phyloP scores from a whole-genome alignment of 2,888 invertebrate species.

The Caradrina clavipalpis region DNA sequence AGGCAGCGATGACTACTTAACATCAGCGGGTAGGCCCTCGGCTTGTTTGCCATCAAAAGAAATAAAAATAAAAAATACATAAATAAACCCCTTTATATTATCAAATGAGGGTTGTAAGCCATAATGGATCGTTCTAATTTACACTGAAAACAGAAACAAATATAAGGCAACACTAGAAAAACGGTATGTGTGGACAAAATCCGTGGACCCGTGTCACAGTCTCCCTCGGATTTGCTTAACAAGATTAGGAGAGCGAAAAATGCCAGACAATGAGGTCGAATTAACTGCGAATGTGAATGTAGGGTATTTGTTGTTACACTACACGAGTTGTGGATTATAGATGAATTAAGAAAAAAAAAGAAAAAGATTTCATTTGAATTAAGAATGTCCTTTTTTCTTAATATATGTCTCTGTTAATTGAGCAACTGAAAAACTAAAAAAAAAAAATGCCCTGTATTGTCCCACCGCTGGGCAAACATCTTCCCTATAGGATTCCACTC shows the following conservation, averaged over 20 bases:
- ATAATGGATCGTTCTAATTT: slow-evolving; percentile 47
- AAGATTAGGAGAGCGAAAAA: slow-evolving; percentile 86
- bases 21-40: too few relatives aligned
- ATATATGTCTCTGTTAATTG: neutral
- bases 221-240: slow-evolving; percentile 84
- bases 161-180: slow-evolving; percentile 55
- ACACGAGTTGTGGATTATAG: slow-evolving; percentile 14
- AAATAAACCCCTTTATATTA: slow-evolving; percentile 22
- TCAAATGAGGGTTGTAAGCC: slow-evolving; percentile 8
- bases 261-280: slow-evolving; percentile 81
- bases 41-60: too few relatives aligned
- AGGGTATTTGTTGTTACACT: slow-evolving; percentile 53
- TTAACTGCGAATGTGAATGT: slow-evolving; percentile 77
- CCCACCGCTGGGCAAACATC: too few relatives aligned
- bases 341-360: neutral
- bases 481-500: too few relatives aligned
- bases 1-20: too few relatives aligned
- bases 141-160: slow-evolving; percentile 27
- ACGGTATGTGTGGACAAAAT: slow-evolving; percentile 74
- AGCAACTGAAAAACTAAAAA: too few relatives aligned
- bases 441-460: too few relatives aligned
- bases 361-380: neutral
- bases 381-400: neutral
- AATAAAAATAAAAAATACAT: too few relatives aligned
- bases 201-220: slow-evolving; percentile 79